phyloP scores from a whole-genome alignment of 2,888 invertebrate genomes.

The Neocrepidodera transversa region DNA sequence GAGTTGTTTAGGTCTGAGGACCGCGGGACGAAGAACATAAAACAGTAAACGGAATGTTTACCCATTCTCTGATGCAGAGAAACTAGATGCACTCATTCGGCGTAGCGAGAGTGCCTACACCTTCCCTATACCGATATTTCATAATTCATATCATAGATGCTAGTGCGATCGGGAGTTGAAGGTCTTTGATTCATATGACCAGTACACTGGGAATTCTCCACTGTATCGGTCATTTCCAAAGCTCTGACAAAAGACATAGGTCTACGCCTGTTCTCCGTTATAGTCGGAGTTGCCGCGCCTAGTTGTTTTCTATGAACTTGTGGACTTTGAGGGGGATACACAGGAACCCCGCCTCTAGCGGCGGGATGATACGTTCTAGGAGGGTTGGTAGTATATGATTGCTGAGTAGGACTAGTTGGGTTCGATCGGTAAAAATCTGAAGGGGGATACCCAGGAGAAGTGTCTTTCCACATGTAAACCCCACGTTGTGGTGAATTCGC shows the following conservation, averaged over 20 bases:
- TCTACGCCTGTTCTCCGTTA: conserved; percentile 65
- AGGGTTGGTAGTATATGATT: conserved; percentile 51
- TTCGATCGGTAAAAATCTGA: conserved; percentile 69
- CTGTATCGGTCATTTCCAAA: conserved; percentile 86
- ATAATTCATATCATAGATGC: conserved; percentile 94
- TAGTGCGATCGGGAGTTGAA: conserved; percentile 82
- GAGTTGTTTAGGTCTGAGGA: conserved; percentile 33
- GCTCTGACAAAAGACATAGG: conserved; percentile 91
- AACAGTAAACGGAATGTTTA: conserved; percentile 49
- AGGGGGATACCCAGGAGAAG: conserved; percentile 68
- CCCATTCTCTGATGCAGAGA: conserved; percentile 57
- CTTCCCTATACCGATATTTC: conserved; percentile 89
- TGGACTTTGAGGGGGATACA: conserved; percentile 68
- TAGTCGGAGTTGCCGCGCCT: conserved; percentile 48
- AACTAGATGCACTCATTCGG: conserved; percentile 56
- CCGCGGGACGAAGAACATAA: conserved; percentile 22
- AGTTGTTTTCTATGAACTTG: conserved; percentile 65
- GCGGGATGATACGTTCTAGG: conserved; percentile 68
- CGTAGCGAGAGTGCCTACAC: conserved; percentile 58
- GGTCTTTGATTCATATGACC: conserved; percentile 56
- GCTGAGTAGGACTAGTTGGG: conserved; percentile 74
- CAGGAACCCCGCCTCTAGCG: conserved; percentile 71
- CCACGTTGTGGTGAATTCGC: conserved; percentile 87
- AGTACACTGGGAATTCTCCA: conserved; percentile 60
- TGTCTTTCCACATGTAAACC: conserved; percentile 82